A percentile compares a stretch with the other conserved stretches of the same genome.
phyloP scores from a whole-genome alignment of 2,888 invertebrate genomes.

The Stratiomys singularior region DNA sequence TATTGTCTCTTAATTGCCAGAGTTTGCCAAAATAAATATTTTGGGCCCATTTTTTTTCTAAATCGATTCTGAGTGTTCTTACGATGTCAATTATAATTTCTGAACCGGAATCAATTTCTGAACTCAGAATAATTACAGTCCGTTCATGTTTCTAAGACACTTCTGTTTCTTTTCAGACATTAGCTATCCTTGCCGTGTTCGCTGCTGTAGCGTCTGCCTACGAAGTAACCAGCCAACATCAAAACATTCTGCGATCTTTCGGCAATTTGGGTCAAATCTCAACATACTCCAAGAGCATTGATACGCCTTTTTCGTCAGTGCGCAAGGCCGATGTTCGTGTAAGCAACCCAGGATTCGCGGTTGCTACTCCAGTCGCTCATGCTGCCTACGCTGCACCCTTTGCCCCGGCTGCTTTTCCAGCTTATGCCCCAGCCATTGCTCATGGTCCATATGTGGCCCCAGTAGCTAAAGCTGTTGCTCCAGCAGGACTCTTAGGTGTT shows the following conservation, averaged over 20 bases:
- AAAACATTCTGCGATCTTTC: slow-evolving; percentile 71
- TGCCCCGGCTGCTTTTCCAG: slow-evolving; percentile 57
- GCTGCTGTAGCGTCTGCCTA: slow-evolving; percentile 33
- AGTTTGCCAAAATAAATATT: no score
- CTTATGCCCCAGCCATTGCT: slow-evolving; percentile 54
- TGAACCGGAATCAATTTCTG: no score
- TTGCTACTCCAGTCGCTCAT: slow-evolving; percentile 57
- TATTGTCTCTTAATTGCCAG: neutral
- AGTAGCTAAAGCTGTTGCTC: slow-evolving; percentile 61
- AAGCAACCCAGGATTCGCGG: slow-evolving; percentile 71
- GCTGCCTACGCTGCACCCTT: slow-evolving; percentile 58
- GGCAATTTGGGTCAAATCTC: slow-evolving; percentile 78
- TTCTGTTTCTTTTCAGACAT: neutral
- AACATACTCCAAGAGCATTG: slow-evolving; percentile 75
- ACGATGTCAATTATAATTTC: no score
- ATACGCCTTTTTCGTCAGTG: slow-evolving; percentile 78
- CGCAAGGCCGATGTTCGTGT: slow-evolving; percentile 78
- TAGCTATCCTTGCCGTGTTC: neutral
- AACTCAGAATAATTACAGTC: no score
- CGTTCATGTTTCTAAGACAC: no score
- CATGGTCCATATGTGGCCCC: slow-evolving; percentile 57
- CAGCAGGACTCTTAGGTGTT: slow-evolving; percentile 69
- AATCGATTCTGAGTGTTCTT: no score
- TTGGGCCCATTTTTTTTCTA: no score
- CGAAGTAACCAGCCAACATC: slow-evolving; percentile 67